Evolutionary conservation across 2,113 vertebrate species (phyloP).

Genomic region (Laticauda colubrina): DNA sequence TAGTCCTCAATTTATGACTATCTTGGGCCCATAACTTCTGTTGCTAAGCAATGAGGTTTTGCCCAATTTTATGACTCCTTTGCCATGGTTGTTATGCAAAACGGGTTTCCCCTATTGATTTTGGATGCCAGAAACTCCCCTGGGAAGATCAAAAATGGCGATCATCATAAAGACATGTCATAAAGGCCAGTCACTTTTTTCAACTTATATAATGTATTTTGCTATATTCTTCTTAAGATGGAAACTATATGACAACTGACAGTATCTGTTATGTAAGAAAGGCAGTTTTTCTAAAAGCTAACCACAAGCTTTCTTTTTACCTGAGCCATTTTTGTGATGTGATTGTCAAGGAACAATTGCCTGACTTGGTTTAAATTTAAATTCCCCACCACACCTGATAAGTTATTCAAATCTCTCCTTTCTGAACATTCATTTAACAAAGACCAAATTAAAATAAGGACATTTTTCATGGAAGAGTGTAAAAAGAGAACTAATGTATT

Average conservation of each 20-base stretch:
- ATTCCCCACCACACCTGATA: constrained; percentile 42
- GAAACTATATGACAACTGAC: constrained; percentile 55
- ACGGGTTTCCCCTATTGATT: not conserved
- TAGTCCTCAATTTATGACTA: not conserved
- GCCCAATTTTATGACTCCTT: not conserved
- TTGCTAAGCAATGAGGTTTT: not conserved
- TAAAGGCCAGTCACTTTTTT: constrained; percentile 51
- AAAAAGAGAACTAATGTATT: constrained; percentile 84
- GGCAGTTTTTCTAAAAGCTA: constrained; percentile 29
- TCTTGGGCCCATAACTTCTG: not conserved
- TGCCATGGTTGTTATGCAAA: not conserved
- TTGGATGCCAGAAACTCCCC: not conserved
- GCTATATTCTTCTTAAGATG: constrained; percentile 53
- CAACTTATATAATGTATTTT: constrained; percentile 51
- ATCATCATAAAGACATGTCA: not conserved
- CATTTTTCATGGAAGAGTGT: constrained; percentile 69
- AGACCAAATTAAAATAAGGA: constrained; percentile 54
- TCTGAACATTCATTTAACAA: constrained; percentile 50
- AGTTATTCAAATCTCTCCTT: constrained; percentile 52
- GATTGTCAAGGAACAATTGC: constrained; percentile 47
- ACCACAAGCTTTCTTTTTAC: constrained; percentile 50
- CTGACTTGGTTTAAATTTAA: constrained; percentile 38
- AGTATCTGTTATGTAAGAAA: constrained; percentile 58
- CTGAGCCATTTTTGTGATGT: constrained; percentile 42
- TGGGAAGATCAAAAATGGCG: not conserved